Percentiles rank a stretch among this genome's conserved stretches.
phyloP scores from a whole-genome alignment of 2,113 vertebrate genomes.

The Lethenteron camtschaticum region DNA sequence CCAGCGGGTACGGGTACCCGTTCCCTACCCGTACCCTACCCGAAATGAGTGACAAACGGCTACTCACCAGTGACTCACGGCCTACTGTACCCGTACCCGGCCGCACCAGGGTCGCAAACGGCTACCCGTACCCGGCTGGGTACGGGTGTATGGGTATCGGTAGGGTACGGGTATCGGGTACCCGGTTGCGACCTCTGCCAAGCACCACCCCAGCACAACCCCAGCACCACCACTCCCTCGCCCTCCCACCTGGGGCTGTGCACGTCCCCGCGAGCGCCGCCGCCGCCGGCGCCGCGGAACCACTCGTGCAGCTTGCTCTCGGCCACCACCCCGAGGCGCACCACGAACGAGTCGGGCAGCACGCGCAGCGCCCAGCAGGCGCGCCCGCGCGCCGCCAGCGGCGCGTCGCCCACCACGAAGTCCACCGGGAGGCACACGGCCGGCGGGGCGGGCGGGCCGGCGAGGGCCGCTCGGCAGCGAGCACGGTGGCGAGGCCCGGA shows the following conservation, averaged over 20 bases:
- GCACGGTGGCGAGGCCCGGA: slow-evolving; percentile 47
- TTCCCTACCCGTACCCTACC: no score
- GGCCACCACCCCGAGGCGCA: slow-evolving; percentile 81
- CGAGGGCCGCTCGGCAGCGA: slow-evolving; percentile 39
- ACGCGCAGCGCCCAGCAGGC: slow-evolving; percentile 83
- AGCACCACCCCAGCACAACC: no score
- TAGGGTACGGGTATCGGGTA: no score
- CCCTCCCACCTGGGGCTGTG: slow-evolving; percentile 62
- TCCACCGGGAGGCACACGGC: slow-evolving; percentile 40
- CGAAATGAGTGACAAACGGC: no score
- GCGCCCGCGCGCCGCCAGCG: slow-evolving; percentile 48
- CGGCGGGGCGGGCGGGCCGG: slow-evolving; percentile 43
- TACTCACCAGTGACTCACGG: no score
- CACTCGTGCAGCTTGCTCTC: slow-evolving; percentile 62
- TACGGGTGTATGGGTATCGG: no score
- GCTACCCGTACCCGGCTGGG: no score
- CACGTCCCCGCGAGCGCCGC: slow-evolving; percentile 41
- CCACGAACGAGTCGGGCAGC: slow-evolving; percentile 58
- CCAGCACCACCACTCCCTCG: no score
- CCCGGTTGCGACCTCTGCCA: no score
- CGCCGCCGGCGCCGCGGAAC: slow-evolving; percentile 23
- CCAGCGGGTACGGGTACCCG: no score
- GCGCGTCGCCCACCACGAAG: slow-evolving; percentile 67
- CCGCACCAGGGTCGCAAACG: no score
- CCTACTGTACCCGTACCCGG: no score